Base-by-base conservation (phyloP, 1,140 invertebrate species). In the Sitobion miscanthi region DNA sequence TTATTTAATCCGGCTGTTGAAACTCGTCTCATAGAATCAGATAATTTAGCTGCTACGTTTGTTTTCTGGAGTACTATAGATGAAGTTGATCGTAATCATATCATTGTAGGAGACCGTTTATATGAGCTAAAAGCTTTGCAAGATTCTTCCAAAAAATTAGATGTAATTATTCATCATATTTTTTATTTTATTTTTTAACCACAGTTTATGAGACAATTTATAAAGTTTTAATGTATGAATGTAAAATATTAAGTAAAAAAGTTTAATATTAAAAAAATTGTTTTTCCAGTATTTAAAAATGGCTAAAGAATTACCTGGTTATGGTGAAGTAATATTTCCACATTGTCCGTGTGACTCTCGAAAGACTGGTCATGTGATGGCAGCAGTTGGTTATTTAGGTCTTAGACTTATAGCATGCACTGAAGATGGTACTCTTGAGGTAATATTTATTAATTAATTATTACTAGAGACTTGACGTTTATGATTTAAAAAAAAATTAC, bases 121-220 rank as follows among this genome's bases (percentile, higher is more conserved):
- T 99, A 99, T 95, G 98, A 99, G 95, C 95, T 99, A 91, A 99
- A 99, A 96, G 98, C 98, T 38, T 96, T 99, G 62, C 98, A 99
- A 95, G 98, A 99, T 95, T 96, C 97, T 85, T 97, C 97, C 45
- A 97, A 98, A 95, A 98, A 98, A 94, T 95, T 96, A 93, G 98
- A 99, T 96, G 97, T 97, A 95, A 94, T 38, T 83, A 87, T 82
- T 82, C 7, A 85, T 57, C 8, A 42, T 38, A 85, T 85, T 42
- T 83, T 85, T 23, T 85, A 25, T 85, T 38, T 38, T 83, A 62
- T 14, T 86, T 45, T 45, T 85, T 9, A 45, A 85, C 42, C 21
- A 25, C 9, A 85, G 9, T 38, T 82, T 77, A n/a, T 38, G 8
- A 42, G 2, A 42, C 3, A 30, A 30, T 49, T 87, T 49, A 20